Conservation (phyloP, 2,113 vertebrate genomes). For the Mus spicilegus region DNA sequence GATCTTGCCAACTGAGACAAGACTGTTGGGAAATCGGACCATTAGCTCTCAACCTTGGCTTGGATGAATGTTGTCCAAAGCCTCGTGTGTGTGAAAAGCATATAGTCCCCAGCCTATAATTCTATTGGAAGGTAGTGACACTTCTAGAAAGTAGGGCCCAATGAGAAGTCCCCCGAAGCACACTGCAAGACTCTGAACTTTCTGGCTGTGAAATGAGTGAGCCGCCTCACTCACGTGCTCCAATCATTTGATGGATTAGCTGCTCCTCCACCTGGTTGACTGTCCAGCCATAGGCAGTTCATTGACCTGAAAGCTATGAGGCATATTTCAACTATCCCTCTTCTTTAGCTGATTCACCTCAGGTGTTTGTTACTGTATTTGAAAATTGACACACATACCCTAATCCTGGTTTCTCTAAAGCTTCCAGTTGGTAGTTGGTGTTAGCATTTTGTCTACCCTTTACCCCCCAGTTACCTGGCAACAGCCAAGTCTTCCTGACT, state of each 20-base stretch:
- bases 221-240: no score
- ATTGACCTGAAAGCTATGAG: background rate
- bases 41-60: background rate
- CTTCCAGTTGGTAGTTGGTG: background rate
- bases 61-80: background rate
- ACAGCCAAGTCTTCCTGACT: no score
- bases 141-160: no score
- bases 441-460: no score
- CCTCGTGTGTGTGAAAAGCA: background rate
- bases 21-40: background rate
- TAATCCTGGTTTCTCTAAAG: background rate
- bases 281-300: background rate
- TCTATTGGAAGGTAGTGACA: background rate
- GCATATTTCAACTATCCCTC: background rate
- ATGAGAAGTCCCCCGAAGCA: background rate
- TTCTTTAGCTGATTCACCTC: background rate
- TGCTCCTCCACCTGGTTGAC: background rate
- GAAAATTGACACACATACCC: background rate
- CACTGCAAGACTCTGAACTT: background rate
- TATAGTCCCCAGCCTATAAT: background rate
- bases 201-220: background rate
- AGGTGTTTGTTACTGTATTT: background rate
- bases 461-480: no score
- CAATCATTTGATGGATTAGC: background rate
- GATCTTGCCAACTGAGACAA: background rate